Conservation (phyloP, 2,113 vertebrate species). For the Tyto alba region DNA sequence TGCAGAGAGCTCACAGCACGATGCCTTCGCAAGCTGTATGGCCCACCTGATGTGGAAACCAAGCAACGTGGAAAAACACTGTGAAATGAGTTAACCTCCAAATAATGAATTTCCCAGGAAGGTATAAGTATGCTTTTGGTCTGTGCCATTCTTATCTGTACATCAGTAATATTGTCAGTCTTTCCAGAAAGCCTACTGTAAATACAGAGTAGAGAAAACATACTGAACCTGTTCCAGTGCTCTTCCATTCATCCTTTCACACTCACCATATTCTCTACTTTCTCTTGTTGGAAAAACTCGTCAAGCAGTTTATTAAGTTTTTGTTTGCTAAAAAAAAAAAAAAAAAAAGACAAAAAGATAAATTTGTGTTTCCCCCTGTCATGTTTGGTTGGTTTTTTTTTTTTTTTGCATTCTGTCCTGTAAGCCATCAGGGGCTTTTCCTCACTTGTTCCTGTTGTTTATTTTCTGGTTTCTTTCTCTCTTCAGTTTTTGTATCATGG, state of each 20-base stretch:
- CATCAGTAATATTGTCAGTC: background rate
- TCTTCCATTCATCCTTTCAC: background rate
- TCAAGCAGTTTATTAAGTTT: background rate
- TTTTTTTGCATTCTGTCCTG: background rate
- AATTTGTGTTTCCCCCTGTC: background rate
- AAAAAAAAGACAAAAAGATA: too few species aligned
- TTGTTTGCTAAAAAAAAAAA: background rate
- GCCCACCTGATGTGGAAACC: background rate
- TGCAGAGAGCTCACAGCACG: background rate
- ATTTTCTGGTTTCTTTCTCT: background rate
- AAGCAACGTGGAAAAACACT: background rate
- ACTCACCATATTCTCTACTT: background rate
- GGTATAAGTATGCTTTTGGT: background rate
- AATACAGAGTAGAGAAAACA: background rate
- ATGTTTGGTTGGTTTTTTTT: background rate
- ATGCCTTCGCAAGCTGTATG: background rate
- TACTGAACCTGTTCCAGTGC: background rate
- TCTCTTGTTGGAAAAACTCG: background rate
- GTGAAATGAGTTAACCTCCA: background rate
- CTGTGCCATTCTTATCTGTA: background rate
- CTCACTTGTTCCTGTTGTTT: background rate
- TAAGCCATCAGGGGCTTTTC: background rate
- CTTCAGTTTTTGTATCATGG: background rate
- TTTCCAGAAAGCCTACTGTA: background rate
- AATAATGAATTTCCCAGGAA: constrained; percentile 11